These are phyloP conservation scores for Halocynthia aurantium DNA, from an alignment of 23 tunicate genomes.

Conservation along the genomic window DNA sequence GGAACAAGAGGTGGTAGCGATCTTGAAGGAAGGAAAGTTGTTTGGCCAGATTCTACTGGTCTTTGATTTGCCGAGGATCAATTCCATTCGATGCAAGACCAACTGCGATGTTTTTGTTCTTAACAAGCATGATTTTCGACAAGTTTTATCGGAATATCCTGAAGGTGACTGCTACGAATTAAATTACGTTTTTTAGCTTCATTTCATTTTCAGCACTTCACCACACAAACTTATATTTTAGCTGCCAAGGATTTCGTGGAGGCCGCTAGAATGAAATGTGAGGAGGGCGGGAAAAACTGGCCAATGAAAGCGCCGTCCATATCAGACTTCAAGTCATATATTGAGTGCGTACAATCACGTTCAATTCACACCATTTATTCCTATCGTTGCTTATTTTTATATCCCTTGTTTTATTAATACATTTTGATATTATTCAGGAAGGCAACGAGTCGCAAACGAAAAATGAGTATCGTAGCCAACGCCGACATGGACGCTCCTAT, in stretches of 20 bases:
- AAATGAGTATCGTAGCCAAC: not conserved
- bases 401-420: not conserved
- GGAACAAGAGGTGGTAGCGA: slow-evolving; percentile 64
- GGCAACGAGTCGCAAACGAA: not conserved
- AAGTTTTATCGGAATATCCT: slow-evolving; percentile 71
- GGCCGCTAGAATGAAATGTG: slow-evolving; percentile 41
- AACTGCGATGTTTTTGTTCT: slow-evolving; percentile 73
- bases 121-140: slow-evolving; percentile 58
- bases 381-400: not conserved
- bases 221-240: not conserved
- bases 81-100: slow-evolving; percentile 70
- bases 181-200: not conserved
- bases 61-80: slow-evolving; percentile 69
- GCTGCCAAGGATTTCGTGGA: slow-evolving; percentile 41
- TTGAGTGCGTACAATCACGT: not conserved
- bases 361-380: too few species aligned
- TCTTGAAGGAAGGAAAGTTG: slow-evolving; percentile 58
- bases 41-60: slow-evolving; percentile 73
- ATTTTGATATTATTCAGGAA: not conserved
- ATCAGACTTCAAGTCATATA: not conserved
- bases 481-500: not conserved
- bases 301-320: slow-evolving; percentile 42
- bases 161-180: slow-evolving; percentile 25
- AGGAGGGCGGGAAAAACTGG: slow-evolving; percentile 27
- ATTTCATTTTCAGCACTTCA: not conserved